These are phyloP conservation scores for Callinectes sapidus DNA, from an alignment of 2,888 invertebrate species.

Conservation along the genomic window DNA sequence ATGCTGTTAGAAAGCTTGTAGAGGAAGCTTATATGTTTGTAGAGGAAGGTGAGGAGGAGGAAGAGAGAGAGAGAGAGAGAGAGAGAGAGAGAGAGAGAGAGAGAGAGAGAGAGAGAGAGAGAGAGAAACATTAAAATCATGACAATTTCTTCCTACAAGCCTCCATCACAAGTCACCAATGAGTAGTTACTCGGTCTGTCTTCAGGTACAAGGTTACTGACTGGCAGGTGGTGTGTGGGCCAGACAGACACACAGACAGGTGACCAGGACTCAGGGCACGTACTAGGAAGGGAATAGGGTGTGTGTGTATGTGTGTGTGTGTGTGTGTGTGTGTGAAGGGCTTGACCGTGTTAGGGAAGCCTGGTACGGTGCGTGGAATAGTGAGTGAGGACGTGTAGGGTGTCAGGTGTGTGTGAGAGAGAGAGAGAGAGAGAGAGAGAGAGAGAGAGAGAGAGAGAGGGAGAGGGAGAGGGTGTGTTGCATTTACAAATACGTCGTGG, in stretches of 20 bases:
- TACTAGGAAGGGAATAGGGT: not conserved
- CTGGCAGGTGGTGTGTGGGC: too few relatives aligned
- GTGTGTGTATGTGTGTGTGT: too few relatives aligned
- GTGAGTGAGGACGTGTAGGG: not conserved
- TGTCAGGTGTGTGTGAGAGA: not conserved
- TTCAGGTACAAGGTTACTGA: too few relatives aligned
- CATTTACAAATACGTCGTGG: too few relatives aligned
- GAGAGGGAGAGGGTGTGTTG: slow-evolving; percentile 30
- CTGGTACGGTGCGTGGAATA: not conserved
- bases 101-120: not conserved
- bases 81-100: too few relatives aligned
- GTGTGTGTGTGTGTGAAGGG: not conserved
- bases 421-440: slow-evolving; percentile 9
- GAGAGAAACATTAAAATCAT: not conserved
- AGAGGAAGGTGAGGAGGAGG: not conserved
- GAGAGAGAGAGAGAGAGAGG: slow-evolving; percentile 33
- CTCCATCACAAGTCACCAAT: not conserved
- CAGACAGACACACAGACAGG: too few relatives aligned
- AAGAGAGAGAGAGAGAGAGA: not conserved
- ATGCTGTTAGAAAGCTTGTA: not conserved
- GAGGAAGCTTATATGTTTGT: not conserved
- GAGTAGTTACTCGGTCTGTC: too few relatives aligned
- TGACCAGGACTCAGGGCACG: not conserved
- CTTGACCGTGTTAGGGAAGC: not conserved
- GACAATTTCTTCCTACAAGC: too few relatives aligned